Evolutionary conservation across 1,140 invertebrate genomes (phyloP), one percentile per base, ranked within the genome.

Genomic region (Drosophila hydei): DNA sequence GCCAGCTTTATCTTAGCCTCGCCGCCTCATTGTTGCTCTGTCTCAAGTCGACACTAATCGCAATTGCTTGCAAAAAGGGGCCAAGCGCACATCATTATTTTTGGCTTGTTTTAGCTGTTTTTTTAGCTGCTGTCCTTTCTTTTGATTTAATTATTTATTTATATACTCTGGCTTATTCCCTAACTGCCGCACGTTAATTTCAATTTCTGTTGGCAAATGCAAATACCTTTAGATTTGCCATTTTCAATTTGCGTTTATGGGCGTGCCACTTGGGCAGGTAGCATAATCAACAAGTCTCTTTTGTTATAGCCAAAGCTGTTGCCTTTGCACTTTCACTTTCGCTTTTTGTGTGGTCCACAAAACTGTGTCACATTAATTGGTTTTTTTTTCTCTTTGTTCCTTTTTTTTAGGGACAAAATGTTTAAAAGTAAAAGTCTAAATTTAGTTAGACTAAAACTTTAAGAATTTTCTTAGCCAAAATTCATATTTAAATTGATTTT

Each of bases 271-370:
- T 5, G 48, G 48, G 25, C 52, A 51, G 51, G 55, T 27, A 14
- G 30, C 36, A 55, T 63, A 73, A 73, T 72, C 70, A 69, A 76
- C 70, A 76, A 72, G 63, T 76, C 69, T 67, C 21, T 52, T 51
- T 56, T 27, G 19, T 40, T 33, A 43, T 36, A 21, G 30, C 21
- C 56, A 21, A 30, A 50, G 21, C 11, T 27, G 25, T 38, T 38
- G 52, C 1, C 3, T 3, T 30, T 12, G 43, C 45, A 4, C 18
- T 23, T 61, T 30, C 48, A 38, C 68, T 65, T 58, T 72, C 54
- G 21, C 21, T 59, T 52, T 59, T 52, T 70, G 42, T 70, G 42
- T 23, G 59, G 21, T 38, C 16, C 30, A n/a, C 23, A 25, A 42
- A 43, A 60, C 27, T 61, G 23, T 40, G 11, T 36, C 33, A 65